Evolutionary conservation across 2,888 invertebrate species (phyloP).

Genomic region (Oscheius sp.): DNA sequence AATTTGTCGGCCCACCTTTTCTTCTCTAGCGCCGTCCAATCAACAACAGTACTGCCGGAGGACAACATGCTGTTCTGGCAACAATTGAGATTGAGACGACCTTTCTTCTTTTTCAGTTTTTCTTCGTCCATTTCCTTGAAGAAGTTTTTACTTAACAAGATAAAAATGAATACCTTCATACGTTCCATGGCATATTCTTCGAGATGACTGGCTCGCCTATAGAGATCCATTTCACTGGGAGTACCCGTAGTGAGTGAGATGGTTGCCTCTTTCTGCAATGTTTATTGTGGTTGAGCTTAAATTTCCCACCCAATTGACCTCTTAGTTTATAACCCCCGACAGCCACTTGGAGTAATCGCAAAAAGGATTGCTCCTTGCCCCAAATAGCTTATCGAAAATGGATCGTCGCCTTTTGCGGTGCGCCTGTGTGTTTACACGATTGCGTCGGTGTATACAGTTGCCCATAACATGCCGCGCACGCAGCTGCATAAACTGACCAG

Average conservation of each 20-base stretch:
- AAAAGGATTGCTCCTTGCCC: slow-evolving; percentile 2
- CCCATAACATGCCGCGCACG: slow-evolving; percentile 16
- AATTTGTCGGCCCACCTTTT: slow-evolving; percentile 36
- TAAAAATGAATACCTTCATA: slow-evolving; percentile 25
- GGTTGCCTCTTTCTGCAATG: slow-evolving; percentile 31
- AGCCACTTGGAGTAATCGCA: neutral
- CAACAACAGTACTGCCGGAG: slow-evolving; percentile 46
- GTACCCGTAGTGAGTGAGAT: slow-evolving; percentile 36
- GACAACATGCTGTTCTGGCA: slow-evolving; percentile 53
- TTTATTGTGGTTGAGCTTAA: neutral
- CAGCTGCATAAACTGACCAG: slow-evolving; percentile 21
- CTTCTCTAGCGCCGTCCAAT: slow-evolving; percentile 49
- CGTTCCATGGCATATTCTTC: slow-evolving; percentile 58
- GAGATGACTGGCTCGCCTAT: slow-evolving; percentile 57
- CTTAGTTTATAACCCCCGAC: neutral
- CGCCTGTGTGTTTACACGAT: slow-evolving; percentile 25
- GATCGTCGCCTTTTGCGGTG: slow-evolving; percentile 13
- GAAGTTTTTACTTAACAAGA: neutral
- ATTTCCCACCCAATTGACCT: slow-evolving; percentile 6
- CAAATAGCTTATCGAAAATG: slow-evolving; percentile 13
- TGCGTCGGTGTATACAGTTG: slow-evolving; percentile 30
- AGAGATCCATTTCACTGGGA: slow-evolving; percentile 60
- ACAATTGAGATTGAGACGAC: slow-evolving; percentile 47
- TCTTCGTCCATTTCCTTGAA: slow-evolving; percentile 44
- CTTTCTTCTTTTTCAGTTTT: slow-evolving; percentile 47